phyloP scores from a whole-genome alignment of 2,113 vertebrate species.

The Vidua chalybeata region DNA sequence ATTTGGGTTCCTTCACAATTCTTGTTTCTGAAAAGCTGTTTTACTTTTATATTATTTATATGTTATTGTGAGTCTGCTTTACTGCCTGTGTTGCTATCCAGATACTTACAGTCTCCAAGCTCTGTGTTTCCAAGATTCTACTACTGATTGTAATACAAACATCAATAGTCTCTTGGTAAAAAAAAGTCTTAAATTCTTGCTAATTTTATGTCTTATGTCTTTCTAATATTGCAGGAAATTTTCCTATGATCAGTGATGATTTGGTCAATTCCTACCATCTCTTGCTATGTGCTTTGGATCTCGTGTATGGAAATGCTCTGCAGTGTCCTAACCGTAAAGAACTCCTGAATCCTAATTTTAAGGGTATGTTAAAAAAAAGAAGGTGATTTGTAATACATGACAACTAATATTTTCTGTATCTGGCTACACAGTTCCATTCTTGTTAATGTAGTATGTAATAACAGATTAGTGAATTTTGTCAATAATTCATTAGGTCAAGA shows the following conservation, averaged over 20 bases:
- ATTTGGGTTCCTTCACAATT: not conserved
- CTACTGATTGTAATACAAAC: not conserved
- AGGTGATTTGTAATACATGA: not conserved
- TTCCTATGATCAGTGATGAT: constrained; percentile 97
- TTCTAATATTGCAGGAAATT: constrained; percentile 82
- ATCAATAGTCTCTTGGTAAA: not conserved
- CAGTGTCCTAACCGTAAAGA: constrained; percentile 89
- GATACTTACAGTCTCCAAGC: not conserved
- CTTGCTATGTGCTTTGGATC: constrained; percentile 89
- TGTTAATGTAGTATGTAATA: not conserved
- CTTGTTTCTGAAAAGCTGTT: not conserved
- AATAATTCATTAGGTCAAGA: not conserved
- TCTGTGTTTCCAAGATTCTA: not conserved
- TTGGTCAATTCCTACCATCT: constrained; percentile 97
- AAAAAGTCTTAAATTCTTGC: not conserved
- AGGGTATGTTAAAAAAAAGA: constrained; percentile 73
- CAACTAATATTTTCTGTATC: not conserved
- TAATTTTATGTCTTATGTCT: not conserved
- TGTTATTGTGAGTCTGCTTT: not conserved
- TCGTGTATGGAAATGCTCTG: constrained; percentile 89
- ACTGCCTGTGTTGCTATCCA: not conserved
- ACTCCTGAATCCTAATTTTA: constrained; percentile 88
- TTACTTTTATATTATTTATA: not conserved
- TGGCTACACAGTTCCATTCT: not conserved
- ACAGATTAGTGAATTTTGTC: not conserved